Evolutionary conservation across 2,797 vertebrate species (phyloP).

Genomic region (Gastrophryne carolinensis): DNA sequence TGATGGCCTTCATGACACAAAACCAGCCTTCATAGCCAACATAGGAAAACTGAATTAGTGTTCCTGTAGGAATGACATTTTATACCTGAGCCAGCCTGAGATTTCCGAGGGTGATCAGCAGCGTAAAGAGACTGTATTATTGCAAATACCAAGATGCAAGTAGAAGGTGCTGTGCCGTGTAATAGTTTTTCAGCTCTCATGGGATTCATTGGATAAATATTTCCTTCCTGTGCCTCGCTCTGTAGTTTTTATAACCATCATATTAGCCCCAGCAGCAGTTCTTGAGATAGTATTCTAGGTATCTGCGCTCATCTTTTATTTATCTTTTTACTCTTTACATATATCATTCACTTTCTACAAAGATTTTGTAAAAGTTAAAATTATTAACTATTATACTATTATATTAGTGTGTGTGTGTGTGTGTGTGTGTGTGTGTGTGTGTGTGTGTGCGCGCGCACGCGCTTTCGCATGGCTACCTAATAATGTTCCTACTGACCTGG

Average conservation of each 20-base stretch:
- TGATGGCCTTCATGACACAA: too few relatives aligned
- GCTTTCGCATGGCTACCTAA: too few relatives aligned
- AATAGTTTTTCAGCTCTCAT: constrained; percentile 26
- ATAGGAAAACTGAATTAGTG: too few relatives aligned
- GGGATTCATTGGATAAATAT: constrained; percentile 38
- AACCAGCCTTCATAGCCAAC: too few relatives aligned
- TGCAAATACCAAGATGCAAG: background rate
- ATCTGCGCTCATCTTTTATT: background rate
- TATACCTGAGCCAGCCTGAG: too few relatives aligned
- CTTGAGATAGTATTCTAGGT: background rate
- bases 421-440: too few relatives aligned
- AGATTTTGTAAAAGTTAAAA: too few relatives aligned
- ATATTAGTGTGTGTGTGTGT: too few relatives aligned
- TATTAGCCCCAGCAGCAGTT: constrained; percentile 17
- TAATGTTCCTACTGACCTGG: background rate
- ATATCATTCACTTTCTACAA: too few relatives aligned
- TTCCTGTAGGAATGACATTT: too few relatives aligned
- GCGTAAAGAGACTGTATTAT: background rate
- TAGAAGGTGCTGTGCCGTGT: constrained; percentile 34
- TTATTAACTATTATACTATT: too few relatives aligned
- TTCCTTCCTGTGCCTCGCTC: constrained; percentile 22
- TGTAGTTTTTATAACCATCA: constrained; percentile 22
- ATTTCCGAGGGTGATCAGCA: background rate
- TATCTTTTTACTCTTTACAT: background rate
- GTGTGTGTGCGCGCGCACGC: too few relatives aligned